Base-by-base conservation (phyloP, 2,888 invertebrate genomes). In the Dryobota labecula region DNA sequence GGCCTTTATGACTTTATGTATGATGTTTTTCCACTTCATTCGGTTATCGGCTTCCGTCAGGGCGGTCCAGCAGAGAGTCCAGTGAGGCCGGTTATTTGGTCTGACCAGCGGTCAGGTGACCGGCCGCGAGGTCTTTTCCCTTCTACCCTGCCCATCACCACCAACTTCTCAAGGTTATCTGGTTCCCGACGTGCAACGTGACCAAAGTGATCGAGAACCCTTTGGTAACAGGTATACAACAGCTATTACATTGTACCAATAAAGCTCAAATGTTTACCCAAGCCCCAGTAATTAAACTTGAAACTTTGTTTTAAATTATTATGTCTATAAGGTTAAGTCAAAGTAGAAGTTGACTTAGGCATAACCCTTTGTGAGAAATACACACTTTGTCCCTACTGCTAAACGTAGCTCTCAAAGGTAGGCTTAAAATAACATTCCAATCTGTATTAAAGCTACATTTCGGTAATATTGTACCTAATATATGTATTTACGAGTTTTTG, bases 341-440 rank as follows among this genome's bases (percentile, higher is more conserved):
- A 33, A 24, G 15, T 72, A 30, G 7, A 3, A 62, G 53, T 72
- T 56, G 63, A 74, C 54, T 36, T 64, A 64, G n/a, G 64, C 9
- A 7, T 9, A 47, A 3, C 43, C 20, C 54, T 47, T 54, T 47
- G 54, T 56, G 41, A 49, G 45, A 41, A 74, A 36, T 54, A 13
- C n/a, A 33, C 41, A 41, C 18, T 41, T 24, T 33, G 30, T 30
- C 24, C 1, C 1, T 38, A 30, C 13, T n/a, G 27, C 24, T 47
- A 24, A 45, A 62, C 4, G 30, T 24, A 5, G 13, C 9, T 24
- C n/a, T 65, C 30, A 54, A 20, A 5, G 33, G 45, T 41, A 20
- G 4, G 27, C n/a, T 33, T 27, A 41, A n/a, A 41, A 64, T 56
- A 54, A 56, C n/a, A 41, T 13, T 53, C 1, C 51, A 7, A 38